A percentile compares a stretch with the other conserved stretches of the same genome.
Conservation (phyloP, 1,140 invertebrate genomes). For the Zeugodacus cucurbitae region DNA sequence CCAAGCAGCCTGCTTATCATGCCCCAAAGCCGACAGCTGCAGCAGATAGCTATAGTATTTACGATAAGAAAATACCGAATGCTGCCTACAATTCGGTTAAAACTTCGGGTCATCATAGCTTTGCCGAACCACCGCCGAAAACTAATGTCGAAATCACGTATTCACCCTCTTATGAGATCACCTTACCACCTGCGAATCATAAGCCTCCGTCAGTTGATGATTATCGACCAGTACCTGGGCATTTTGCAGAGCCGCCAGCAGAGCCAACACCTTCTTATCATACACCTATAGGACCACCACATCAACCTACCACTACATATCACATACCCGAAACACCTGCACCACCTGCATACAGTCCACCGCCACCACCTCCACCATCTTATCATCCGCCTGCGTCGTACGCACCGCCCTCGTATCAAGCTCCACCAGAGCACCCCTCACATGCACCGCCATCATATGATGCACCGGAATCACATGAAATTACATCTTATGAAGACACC, state of each 20-base stretch:
- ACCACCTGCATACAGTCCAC: constrained; percentile 38
- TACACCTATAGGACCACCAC: background rate
- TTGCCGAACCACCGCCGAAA: constrained; percentile 54
- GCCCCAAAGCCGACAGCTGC: constrained; percentile 29
- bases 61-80: constrained; percentile 59
- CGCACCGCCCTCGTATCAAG: constrained; percentile 41
- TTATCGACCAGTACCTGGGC: constrained; percentile 39
- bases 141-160: constrained; percentile 53
- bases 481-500: background rate
- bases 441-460: constrained; percentile 43
- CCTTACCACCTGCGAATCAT: constrained; percentile 27
- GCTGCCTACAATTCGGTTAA: constrained; percentile 37
- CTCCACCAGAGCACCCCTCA: constrained; percentile 38
- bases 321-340: background rate
- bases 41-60: constrained; percentile 52
- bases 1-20: constrained; percentile 40
- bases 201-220: background rate
- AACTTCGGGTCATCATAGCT: constrained; percentile 35
- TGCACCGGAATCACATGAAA: background rate
- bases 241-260: constrained; percentile 43
- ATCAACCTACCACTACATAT: constrained; percentile 22
- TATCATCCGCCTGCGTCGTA: constrained; percentile 40
- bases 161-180: constrained; percentile 58
- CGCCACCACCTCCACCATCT: constrained; percentile 20
- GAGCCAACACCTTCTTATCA: constrained; percentile 40